Conservation (phyloP, 2,113 vertebrate species). For the Leptobrachium ailaonicum region DNA sequence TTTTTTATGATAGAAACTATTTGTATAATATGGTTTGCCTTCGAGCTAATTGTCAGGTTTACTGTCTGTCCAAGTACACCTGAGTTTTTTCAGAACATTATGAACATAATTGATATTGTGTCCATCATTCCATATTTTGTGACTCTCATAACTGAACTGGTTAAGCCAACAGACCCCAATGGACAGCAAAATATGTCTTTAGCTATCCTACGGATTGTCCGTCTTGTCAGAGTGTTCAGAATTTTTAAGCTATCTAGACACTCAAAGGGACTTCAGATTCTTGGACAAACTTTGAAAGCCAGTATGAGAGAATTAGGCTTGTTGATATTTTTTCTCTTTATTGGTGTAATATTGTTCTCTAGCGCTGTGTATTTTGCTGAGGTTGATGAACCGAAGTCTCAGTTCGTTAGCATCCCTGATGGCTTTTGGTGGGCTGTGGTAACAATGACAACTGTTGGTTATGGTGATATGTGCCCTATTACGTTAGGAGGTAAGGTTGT, state of each 20-base stretch:
- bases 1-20: conserved; percentile 93
- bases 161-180: conserved; percentile 76
- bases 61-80: conserved; percentile 89
- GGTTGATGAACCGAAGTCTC: conserved; percentile 89
- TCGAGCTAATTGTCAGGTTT: conserved; percentile 85
- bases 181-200: conserved; percentile 93
- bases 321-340: conserved; percentile 97
- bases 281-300: conserved; percentile 89
- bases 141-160: conserved; percentile 83
- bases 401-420: conserved; percentile 95
- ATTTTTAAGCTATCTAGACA: conserved; percentile 96
- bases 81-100: conserved; percentile 90
- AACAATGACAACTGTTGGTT: conserved; percentile 97
- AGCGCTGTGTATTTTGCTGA: conserved; percentile 95
- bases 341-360: conserved; percentile 95
- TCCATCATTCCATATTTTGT: conserved; percentile 97
- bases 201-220: conserved; percentile 91
- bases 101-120: conserved; percentile 95
- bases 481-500: conserved; percentile 91
- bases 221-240: conserved; percentile 93
- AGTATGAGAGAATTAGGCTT: conserved; percentile 87
- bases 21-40: conserved; percentile 94
- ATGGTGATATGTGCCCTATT: conserved; percentile 94
- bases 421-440: conserved; percentile 99
- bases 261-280: conserved; percentile 88